A percentile compares a stretch with the other conserved stretches of the same genome.
Conservation (phyloP, 1,140 invertebrate genomes). For the Limonius californicus region DNA sequence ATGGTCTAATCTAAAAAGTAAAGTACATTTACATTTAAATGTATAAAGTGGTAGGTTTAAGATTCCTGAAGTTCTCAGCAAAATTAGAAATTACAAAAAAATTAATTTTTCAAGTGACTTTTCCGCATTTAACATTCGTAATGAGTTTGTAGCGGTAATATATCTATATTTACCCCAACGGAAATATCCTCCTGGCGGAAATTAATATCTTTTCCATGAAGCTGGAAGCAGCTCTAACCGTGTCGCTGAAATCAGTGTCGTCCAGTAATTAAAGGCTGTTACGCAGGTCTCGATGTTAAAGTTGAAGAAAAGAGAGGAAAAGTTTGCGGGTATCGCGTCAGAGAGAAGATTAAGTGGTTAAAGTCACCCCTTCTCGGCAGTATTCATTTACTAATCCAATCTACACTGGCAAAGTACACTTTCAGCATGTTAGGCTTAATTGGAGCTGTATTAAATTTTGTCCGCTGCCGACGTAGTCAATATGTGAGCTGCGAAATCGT, state of each 20-base stretch:
- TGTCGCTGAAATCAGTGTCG: not conserved
- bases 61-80: too few relatives aligned
- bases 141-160: too few relatives aligned
- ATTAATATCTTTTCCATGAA: too few relatives aligned
- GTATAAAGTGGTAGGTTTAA: too few relatives aligned
- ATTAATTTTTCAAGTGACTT: too few relatives aligned
- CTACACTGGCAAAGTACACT: slow-evolving; percentile 24
- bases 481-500: slow-evolving; percentile 15
- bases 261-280: slow-evolving; percentile 1
- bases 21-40: too few relatives aligned
- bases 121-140: too few relatives aligned
- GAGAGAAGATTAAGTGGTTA: slow-evolving; percentile 11
- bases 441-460: slow-evolving; percentile 28
- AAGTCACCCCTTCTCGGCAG: slow-evolving; percentile 21
- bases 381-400: slow-evolving; percentile 29
- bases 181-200: too few relatives aligned
- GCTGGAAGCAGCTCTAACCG: too few relatives aligned
- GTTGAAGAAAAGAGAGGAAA: slow-evolving; percentile 4
- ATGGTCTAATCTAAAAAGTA: too few relatives aligned
- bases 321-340: not conserved
- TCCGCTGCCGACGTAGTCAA: slow-evolving; percentile 17
- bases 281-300: not conserved
- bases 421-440: slow-evolving; percentile 27
- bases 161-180: too few relatives aligned
- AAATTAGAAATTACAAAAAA: too few relatives aligned